phyloP scores from a whole-genome alignment of 2,113 vertebrate species.

The Gopherus evgoodei region DNA sequence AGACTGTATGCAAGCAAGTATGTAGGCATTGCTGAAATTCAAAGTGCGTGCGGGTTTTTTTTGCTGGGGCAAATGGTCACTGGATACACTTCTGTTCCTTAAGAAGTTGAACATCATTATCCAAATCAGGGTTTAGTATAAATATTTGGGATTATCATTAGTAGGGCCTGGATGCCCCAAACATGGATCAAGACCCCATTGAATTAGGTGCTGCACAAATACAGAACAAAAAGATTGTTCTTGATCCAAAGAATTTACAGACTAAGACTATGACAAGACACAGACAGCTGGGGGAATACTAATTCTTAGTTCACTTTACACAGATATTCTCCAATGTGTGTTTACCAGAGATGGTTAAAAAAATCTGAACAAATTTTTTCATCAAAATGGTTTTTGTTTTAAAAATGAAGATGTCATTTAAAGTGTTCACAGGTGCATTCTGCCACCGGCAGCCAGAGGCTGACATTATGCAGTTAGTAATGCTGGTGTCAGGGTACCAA shows the following conservation, averaged over 20 bases:
- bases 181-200: too few species aligned
- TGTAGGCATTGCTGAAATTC: not conserved
- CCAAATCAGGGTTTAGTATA: too few species aligned
- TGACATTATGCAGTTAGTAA: conserved; percentile 15
- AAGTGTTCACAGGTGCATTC: not conserved
- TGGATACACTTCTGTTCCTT: not conserved
- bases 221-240: not conserved
- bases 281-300: not conserved
- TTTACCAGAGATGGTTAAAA: fast-evolving
- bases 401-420: not conserved
- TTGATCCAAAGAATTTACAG: not conserved
- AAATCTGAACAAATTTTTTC: not conserved
- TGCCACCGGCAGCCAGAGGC: not conserved
- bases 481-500: not conserved
- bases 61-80: not conserved
- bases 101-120: too few species aligned
- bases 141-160: too few species aligned
- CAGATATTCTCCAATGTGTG: not conserved
- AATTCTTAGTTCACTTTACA: not conserved
- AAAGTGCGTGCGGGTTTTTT: not conserved
- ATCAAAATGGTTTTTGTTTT: not conserved
- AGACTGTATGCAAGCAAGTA: not conserved
- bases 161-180: too few species aligned
- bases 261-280: not conserved
- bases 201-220: not conserved